Evolutionary conservation across 2,113 vertebrate species (phyloP), one percentile per base, ranked within the genome.

Genomic region (Elephantulus edwardii): DNA sequence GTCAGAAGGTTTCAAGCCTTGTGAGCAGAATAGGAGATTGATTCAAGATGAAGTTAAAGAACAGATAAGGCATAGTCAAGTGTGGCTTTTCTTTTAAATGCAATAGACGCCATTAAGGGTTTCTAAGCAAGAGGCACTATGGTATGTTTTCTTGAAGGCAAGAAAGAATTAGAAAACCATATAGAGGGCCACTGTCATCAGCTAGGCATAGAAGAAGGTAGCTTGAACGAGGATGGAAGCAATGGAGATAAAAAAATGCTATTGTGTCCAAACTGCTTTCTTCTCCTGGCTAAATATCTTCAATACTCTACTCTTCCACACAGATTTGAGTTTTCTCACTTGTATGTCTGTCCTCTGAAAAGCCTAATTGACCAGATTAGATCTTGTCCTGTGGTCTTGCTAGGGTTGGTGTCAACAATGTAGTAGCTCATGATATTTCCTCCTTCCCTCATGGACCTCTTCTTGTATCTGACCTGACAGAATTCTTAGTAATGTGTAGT

Each of bases 331-430:
- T 80, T 30, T 68, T 88, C 72, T 88, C 5, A 64, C 62, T 50
- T 80, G 26, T 58, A 26, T 89, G 4, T 79, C 93, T 93, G 35
- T 93, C 20, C n/a, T 80, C 66, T 86, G 44, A 20, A 74, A 78
- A 50, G 12, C 42, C 48, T 74, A 30, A n/a, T 38, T 44, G 5
- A n/a, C 44, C 46, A 52, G 30, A 3, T 80, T 86, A 60, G 62
- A 81, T 33, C 17, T 16, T 66, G 19, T 11, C 13, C 54, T 11
- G 14, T 56, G 20, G 22, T 56, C 12, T 56, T 22, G 22, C 54
- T 56, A 56, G 20, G 54, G 54, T 56, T 56, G 54, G 54, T 22
- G 20, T 56, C 54, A 22, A 12, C 17, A 56, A 19, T 56, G 17
- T 8, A 22, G 54, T 56, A 56, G 22, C 54, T 56, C 17, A 19